These are phyloP conservation scores for Brachylomia viminalis DNA, from an alignment of 2,888 invertebrate species.

Conservation along the genomic window DNA sequence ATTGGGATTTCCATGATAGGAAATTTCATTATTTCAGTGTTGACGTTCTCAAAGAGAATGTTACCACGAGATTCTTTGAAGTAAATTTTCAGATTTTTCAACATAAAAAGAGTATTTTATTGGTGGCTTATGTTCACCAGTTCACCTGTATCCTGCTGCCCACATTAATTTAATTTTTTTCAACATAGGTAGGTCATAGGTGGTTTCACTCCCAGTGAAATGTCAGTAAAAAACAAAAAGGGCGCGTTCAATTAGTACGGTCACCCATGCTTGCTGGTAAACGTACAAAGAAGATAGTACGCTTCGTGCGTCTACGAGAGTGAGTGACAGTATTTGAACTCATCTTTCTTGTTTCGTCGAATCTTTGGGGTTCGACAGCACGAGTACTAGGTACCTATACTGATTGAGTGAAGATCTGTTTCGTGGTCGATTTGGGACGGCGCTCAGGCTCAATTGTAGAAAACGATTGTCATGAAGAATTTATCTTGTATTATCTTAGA, in stretches of 20 bases:
- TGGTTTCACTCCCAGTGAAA: no score
- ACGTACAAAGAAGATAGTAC: neutral
- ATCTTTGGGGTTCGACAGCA: neutral
- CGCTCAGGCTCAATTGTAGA: neutral
- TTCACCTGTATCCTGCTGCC: no score
- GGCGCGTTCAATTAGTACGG: neutral
- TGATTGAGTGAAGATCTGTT: neutral
- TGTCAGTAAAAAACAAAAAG: neutral
- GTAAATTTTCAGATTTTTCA: neutral
- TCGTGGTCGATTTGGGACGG: neutral
- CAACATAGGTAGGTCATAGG: no score
- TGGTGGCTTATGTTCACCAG: neutral
- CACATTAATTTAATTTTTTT: no score
- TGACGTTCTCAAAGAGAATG: conserved; percentile 25
- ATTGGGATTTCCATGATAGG: conserved; percentile 49
- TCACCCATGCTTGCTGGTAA: no score
- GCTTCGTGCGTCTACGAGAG: neutral
- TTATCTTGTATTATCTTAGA: no score
- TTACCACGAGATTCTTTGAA: neutral
- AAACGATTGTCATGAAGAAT: neutral
- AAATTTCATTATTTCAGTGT: conserved; percentile 42
- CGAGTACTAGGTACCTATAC: no score
- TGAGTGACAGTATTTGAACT: neutral
- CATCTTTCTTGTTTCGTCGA: neutral
- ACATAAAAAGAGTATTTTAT: neutral